phyloP scores from a whole-genome alignment of 2,113 vertebrate genomes.

The Oncorhynchus mykiss region DNA sequence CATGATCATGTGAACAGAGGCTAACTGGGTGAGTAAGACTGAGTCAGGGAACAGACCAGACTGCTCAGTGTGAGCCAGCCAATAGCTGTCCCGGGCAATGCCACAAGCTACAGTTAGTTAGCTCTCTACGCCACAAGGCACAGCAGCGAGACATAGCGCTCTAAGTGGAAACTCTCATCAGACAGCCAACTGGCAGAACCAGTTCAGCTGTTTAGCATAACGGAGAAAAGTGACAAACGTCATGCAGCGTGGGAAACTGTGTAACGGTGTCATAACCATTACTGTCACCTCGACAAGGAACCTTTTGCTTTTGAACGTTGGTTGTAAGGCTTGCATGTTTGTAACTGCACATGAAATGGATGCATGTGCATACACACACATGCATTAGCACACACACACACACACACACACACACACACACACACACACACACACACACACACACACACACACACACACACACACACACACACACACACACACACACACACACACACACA shows the following conservation, averaged over 20 bases:
- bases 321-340: no score
- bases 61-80: conserved; percentile 14
- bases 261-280: background rate
- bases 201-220: conserved; percentile 21
- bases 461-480: background rate
- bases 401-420: background rate
- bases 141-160: no score
- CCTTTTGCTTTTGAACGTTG: background rate
- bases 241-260: conserved; percentile 42
- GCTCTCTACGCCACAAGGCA: no score
- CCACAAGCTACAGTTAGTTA: conserved; percentile 4
- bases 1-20: conserved; percentile 5
- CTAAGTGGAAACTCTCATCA: conserved; percentile 31
- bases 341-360: background rate
- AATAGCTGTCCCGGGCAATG: background rate
- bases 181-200: conserved; percentile 53
- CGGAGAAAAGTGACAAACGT: conserved; percentile 18
- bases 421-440: background rate
- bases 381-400: background rate
- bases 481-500: background rate
- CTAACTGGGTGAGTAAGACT: conserved; percentile 30
- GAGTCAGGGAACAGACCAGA: conserved; percentile 54
- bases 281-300: background rate
- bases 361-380: background rate
- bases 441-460: background rate